phyloP scores from a whole-genome alignment of 2,797 vertebrate genomes.

The Tinamus major region DNA sequence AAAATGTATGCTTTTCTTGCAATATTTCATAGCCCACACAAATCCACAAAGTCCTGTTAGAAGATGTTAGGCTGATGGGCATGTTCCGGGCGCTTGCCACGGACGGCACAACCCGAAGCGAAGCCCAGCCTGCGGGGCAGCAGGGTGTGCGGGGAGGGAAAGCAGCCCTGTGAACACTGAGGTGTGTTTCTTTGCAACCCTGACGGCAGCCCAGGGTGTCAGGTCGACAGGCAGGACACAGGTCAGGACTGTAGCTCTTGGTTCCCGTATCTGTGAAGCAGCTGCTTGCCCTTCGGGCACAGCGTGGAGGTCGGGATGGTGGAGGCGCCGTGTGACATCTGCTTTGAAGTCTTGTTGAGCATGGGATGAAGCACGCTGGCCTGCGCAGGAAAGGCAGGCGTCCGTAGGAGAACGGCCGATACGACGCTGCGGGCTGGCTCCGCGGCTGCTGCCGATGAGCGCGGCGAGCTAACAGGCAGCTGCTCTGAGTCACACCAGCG shows the following conservation, averaged over 20 bases:
- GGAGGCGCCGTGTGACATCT: accelerated
- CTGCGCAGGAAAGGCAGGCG: background rate
- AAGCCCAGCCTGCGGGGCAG: background rate
- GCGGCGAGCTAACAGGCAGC: background rate
- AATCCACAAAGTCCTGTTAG: background rate
- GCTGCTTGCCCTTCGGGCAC: background rate
- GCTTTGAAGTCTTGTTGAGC: background rate
- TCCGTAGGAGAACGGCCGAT: background rate
- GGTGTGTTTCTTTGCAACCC: background rate
- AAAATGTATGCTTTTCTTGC: background rate
- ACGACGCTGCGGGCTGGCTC: background rate
- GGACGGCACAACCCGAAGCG: background rate
- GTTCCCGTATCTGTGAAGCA: accelerated
- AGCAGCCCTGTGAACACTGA: background rate
- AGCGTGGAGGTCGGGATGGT: accelerated
- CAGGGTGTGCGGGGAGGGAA: background rate
- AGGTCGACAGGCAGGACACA: background rate
- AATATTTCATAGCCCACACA: background rate
- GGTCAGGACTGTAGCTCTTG: background rate
- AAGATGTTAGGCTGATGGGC: background rate
- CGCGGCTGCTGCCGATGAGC: background rate
- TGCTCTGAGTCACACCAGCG: accelerated
- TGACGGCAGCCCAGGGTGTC: background rate
- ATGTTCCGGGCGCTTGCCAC: background rate
- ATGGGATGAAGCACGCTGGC: accelerated